Evolutionary conservation across 2,888 invertebrate species (phyloP), one percentile per base, ranked within the genome.

Genomic region (Vanessa cardui): DNA sequence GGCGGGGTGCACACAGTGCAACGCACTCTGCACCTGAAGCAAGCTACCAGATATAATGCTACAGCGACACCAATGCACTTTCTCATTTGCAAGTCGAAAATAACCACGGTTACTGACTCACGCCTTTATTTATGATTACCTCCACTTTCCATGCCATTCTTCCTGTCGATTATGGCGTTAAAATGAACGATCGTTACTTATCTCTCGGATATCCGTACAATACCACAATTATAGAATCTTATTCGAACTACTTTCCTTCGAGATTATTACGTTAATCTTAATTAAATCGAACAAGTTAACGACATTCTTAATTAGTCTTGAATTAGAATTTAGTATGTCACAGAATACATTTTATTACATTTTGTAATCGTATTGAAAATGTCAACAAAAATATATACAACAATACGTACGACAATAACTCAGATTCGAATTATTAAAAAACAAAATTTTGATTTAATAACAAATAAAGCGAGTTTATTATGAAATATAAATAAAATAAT

Each of bases 1-100:
- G 62, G 54, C 67, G 56, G 56, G 39, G 64, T 66, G 68, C 78
- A 79, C 18, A 56, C 39, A 39, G 64, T 58, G 76, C 80, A 76
- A 73, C 71, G 76, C 75, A 72, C 77, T 71, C 73, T 70, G 71
- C 71, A 76, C 77, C 74, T 77, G 76, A 74, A 72, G 74, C 39
- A 73, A 72, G 72, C 66, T 64, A 62, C 65, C 60, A 62, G 66
- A 54, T 63, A 58, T 59, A 77, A 81, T 77, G 52, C 59, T 64
- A 18, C 16, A 46, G 46, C 59, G 52, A 60, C 83, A 81, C 83
- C 52, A 54, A 15, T 88, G 87, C 88, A 89, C 86, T 88, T 88
- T 87, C 89, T 87, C 88, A 87, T 88, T 86, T 85, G 85, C 89
- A 84, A 83, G 83, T 88, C 86, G 83, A 87, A 89, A 90, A 90